phyloP scores from a whole-genome alignment of 2,888 invertebrate genomes.

The Drosophila vallismaia region DNA sequence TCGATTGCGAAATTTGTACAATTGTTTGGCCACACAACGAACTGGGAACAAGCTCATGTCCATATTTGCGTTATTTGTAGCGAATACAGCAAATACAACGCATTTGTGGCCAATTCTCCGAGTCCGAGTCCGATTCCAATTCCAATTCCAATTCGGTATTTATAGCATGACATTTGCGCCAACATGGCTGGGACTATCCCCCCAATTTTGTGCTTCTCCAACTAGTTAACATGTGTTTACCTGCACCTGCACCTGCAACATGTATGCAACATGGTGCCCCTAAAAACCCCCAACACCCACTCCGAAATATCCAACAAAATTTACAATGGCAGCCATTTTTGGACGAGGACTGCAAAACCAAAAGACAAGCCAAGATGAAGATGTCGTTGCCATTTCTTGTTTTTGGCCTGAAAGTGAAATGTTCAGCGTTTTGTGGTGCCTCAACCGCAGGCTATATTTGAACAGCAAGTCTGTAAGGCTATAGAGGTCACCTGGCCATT shows the following conservation, averaged over 20 bases:
- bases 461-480: conserved; percentile 34
- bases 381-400: conserved; percentile 60
- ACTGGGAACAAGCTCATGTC: conserved; percentile 54
- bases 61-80: conserved; percentile 77
- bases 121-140: conserved; percentile 61
- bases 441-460: conserved; percentile 9
- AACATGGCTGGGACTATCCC: conserved; percentile 41
- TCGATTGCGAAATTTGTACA: conserved; percentile 66
- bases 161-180: conserved; percentile 78
- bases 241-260: conserved; percentile 72
- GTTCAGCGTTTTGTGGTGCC: conserved; percentile 59
- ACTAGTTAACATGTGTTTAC: conserved; percentile 71
- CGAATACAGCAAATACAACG: conserved; percentile 48
- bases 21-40: conserved; percentile 31
- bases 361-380: conserved; percentile 59
- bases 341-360: conserved; percentile 46
- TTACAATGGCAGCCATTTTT: conserved; percentile 75
- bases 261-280: conserved; percentile 9
- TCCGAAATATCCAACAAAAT: conserved; percentile 38
- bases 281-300: conserved; percentile 21
- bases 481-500: conserved; percentile 64
- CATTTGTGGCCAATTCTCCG: conserved; percentile 70
- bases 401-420: conserved; percentile 67
- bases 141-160: conserved; percentile 71
- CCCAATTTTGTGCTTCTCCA: conserved; percentile 1